phyloP scores from a whole-genome alignment of 2,113 vertebrate species.

The Cavia porcellus region DNA sequence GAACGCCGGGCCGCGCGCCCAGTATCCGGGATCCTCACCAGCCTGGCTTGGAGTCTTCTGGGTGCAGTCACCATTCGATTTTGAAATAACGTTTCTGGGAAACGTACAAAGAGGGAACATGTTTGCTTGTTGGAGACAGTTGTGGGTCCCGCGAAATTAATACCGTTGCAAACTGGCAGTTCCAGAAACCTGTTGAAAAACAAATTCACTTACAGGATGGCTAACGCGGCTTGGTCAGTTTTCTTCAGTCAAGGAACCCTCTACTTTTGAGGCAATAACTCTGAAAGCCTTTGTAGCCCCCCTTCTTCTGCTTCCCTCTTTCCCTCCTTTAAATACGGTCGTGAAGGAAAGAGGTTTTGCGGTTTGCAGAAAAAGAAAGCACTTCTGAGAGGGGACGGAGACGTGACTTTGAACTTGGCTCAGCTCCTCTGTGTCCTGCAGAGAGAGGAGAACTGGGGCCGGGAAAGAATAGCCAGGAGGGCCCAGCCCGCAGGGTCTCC shows the following conservation, averaged over 20 bases:
- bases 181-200: slow-evolving; percentile 91
- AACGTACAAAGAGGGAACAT: slow-evolving; percentile 70
- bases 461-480: slow-evolving; percentile 91
- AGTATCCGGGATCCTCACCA: not conserved
- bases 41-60: not conserved
- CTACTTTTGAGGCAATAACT: slow-evolving; percentile 84
- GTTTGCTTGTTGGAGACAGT: slow-evolving; percentile 18
- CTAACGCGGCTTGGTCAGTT: not conserved
- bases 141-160: slow-evolving; percentile 19
- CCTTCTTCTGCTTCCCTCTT: slow-evolving; percentile 63
- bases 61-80: not conserved
- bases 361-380: slow-evolving; percentile 94
- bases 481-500: slow-evolving; percentile 84
- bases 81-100: slow-evolving; percentile 56
- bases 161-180: not conserved
- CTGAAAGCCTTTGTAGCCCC: slow-evolving; percentile 80
- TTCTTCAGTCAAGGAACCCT: slow-evolving; percentile 68
- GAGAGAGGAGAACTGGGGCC: slow-evolving; percentile 92
- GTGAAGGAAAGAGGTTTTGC: slow-evolving; percentile 86
- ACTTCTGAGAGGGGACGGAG: slow-evolving; percentile 92
- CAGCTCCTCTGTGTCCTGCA: slow-evolving; percentile 95
- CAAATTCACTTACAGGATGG: slow-evolving; percentile 57
- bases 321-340: slow-evolving; percentile 79
- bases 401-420: slow-evolving; percentile 99
- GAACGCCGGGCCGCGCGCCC: not conserved